These are phyloP conservation scores for Nematostella vectensis DNA, from an alignment of 92 coral and sea anemone genomes.

Conservation along the genomic window DNA sequence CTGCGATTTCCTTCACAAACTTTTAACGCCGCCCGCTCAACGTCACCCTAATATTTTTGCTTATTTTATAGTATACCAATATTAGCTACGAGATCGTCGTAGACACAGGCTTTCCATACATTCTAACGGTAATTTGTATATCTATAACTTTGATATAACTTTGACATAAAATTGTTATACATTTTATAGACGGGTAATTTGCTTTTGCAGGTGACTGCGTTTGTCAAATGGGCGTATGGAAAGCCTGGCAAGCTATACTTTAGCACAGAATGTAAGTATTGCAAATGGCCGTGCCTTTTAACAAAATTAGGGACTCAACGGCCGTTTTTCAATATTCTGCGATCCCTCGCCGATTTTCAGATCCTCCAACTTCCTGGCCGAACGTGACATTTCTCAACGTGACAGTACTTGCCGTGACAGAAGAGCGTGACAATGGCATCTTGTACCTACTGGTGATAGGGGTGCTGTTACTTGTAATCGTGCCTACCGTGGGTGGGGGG, in stretches of 20 bases:
- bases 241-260: not conserved
- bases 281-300: not conserved
- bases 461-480: constrained; percentile 25
- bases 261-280: not conserved
- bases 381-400: not conserved
- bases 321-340: no score
- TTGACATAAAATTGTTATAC: no score
- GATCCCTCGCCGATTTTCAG: not conserved
- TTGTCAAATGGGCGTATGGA: not conserved
- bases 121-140: constrained; percentile 18
- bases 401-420: not conserved
- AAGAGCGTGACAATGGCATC: not conserved
- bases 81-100: constrained; percentile 3
- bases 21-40: no score
- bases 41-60: no score
- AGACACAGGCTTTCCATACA: constrained; percentile 31
- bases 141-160: no score
- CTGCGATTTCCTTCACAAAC: no score
- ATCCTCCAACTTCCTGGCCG: not conserved
- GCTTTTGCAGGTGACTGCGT: not conserved
- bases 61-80: no score
- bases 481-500: constrained; percentile 26
- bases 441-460: constrained; percentile 26
- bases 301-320: no score
- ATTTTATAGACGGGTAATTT: no score